Evolutionary conservation across 2,113 vertebrate genomes (phyloP).

Genomic region (Tragulus kanchil): DNA sequence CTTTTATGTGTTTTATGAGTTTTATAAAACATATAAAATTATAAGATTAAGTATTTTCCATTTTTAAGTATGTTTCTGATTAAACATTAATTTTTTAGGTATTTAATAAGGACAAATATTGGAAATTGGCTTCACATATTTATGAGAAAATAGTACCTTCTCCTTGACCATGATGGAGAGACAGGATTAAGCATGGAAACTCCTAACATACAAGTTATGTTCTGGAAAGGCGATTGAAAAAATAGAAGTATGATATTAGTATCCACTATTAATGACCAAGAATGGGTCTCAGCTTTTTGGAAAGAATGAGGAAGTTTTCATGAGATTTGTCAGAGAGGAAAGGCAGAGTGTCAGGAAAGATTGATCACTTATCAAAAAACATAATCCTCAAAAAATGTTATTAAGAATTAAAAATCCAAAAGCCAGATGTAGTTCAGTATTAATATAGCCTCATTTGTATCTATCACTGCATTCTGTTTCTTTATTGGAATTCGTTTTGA

Average conservation of each 20-base stretch:
- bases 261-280: background rate
- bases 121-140: background rate
- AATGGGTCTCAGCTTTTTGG: background rate
- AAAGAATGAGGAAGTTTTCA: background rate
- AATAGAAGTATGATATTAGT: background rate
- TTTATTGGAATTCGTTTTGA: background rate
- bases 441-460: background rate
- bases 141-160: background rate
- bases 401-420: background rate
- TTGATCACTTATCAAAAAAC: background rate
- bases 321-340: background rate
- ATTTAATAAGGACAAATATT: background rate
- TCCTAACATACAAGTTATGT: background rate
- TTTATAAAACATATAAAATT: background rate
- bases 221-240: background rate
- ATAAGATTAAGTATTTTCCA: background rate
- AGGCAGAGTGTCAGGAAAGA: background rate
- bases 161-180: background rate
- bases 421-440: background rate
- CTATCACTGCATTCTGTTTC: background rate
- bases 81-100: background rate
- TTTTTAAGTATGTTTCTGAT: background rate
- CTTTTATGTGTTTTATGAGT: background rate
- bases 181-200: background rate
- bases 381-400: background rate